Evolutionary conservation across 2,888 invertebrate genomes (phyloP), one percentile per base, ranked within the genome.

Genomic region (Dexiosoma caninum): DNA sequence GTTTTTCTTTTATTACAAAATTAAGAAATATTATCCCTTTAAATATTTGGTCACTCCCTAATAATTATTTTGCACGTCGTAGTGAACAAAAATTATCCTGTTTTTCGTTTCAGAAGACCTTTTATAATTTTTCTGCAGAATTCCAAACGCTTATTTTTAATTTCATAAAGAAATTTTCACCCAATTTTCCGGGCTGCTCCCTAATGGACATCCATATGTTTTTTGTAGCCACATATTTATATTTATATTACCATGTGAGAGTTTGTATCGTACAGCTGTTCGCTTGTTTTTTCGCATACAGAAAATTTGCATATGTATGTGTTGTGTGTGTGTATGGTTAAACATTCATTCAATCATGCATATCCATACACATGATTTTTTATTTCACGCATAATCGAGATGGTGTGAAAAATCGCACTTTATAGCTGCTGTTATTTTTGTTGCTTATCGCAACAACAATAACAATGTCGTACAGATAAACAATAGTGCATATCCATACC

Each of bases 391-490:
- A 75, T 78, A 78, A 78, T 78, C 78, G 81, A 80, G 69, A 78
- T 84, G 85, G 87, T 85, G 88, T 85, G 85, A 87, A 88, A 87
- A 85, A 85, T 87, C 84, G 85, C 87, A 87, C 88, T 83, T 85
- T 71, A 71, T 79, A 69, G 62, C 57, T 67, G 71, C 67, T 81
- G 46, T 62, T 23, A 32, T 66, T 59, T 66, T 75, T 49, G 49
- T 67, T 49, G 59, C 2, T 53, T 44, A 51, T 35, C 51, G 44
- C 27, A 35, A 78, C 74, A 74, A 42, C 42, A 44, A 66, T 49
- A 59, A 59, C 40, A 70, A 62, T 76, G 53, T 66, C 69, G 55
- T 30, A 46, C 53, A 71, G 76, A 76, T 44, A 80, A 74, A 69
- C 64, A 60, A 60, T 32, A 27, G 27, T 27, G 6, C 57, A 49